A percentile compares a stretch with the other conserved stretches of the same genome.
Conservation (phyloP, 1,140 invertebrate genomes). For the Drosophila ercepeae region DNA sequence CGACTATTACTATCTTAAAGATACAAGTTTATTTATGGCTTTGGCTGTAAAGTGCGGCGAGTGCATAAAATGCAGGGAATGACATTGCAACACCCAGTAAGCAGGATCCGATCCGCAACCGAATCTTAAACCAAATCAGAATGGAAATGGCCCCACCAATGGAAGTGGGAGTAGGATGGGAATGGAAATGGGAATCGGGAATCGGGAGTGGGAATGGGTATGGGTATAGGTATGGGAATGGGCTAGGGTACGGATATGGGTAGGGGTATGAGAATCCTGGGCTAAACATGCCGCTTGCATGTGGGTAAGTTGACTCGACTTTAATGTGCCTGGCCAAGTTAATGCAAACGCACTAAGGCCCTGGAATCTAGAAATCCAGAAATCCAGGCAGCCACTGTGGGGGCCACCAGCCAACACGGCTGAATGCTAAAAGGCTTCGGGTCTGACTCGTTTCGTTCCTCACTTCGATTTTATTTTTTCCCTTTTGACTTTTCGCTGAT, state of each 20-base stretch:
- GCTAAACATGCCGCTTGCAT: slow-evolving; percentile 61
- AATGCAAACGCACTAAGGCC: slow-evolving; percentile 68
- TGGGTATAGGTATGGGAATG: slow-evolving; percentile 3
- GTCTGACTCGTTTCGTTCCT: slow-evolving; percentile 35
- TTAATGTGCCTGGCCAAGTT: slow-evolving; percentile 75
- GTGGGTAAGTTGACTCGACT: slow-evolving; percentile 66
- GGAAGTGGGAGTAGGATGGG: slow-evolving; percentile 27
- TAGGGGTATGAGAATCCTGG: slow-evolving; percentile 23
- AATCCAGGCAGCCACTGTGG: slow-evolving; percentile 20
- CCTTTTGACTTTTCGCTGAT: slow-evolving; percentile 45
- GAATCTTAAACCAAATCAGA: slow-evolving; percentile 69
- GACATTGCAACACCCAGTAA: slow-evolving; percentile 73
- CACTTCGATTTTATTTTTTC: slow-evolving; percentile 10
- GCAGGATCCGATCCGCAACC: slow-evolving; percentile 67
- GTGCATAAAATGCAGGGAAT: slow-evolving; percentile 76
- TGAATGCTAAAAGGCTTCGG: slow-evolving; percentile 77
- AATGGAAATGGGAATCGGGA: background rate
- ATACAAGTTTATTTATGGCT: slow-evolving; percentile 79
- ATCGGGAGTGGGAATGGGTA: background rate
- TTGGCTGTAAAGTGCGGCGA: slow-evolving; percentile 66
- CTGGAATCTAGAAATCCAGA: background rate
- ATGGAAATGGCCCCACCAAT: slow-evolving; percentile 36
- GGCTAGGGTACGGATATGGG: background rate
- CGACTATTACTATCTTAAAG: slow-evolving; percentile 77
- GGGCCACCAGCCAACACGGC: slow-evolving; percentile 58